Evolutionary conservation across 2,113 vertebrate species (phyloP).

Genomic region (Laticauda laticaudata): DNA sequence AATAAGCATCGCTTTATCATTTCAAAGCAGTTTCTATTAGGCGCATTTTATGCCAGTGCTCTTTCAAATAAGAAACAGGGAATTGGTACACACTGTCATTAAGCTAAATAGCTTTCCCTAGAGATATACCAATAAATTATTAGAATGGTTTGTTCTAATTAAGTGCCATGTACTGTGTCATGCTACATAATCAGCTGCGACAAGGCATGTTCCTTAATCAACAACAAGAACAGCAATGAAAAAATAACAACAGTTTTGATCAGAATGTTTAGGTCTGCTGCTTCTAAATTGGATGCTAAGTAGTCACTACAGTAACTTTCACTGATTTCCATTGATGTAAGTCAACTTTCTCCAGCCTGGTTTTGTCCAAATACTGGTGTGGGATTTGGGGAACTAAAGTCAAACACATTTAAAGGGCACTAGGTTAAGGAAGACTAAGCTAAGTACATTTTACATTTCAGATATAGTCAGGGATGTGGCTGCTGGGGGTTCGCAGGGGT

Average conservation of each 20-base stretch:
- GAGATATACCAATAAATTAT: background rate
- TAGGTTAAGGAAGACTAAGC: background rate
- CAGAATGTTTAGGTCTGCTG: background rate
- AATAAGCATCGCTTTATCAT: conserved; percentile 22
- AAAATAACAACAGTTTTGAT: background rate
- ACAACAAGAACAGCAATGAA: conserved; percentile 1
- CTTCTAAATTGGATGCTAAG: background rate
- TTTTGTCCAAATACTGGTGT: background rate
- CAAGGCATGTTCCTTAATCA: background rate
- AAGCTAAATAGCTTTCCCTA: conserved; percentile 20
- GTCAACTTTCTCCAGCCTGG: background rate
- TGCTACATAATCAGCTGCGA: background rate
- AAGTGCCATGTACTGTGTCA: conserved; percentile 17
- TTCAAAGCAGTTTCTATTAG: background rate
- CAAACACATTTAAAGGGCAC: background rate
- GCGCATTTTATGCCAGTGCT: conserved; percentile 1
- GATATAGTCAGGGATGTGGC: background rate
- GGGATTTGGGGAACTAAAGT: background rate
- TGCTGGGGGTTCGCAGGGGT: too few relatives aligned
- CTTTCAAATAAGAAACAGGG: conserved; percentile 16
- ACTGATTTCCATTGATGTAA: background rate
- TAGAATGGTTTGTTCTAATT: conserved; percentile 17
- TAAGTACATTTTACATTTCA: background rate
- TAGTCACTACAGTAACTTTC: background rate
- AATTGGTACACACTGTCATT: background rate